phyloP scores from a whole-genome alignment of 1,140 invertebrate genomes.

The Stenopsyche tienmushanensis region DNA sequence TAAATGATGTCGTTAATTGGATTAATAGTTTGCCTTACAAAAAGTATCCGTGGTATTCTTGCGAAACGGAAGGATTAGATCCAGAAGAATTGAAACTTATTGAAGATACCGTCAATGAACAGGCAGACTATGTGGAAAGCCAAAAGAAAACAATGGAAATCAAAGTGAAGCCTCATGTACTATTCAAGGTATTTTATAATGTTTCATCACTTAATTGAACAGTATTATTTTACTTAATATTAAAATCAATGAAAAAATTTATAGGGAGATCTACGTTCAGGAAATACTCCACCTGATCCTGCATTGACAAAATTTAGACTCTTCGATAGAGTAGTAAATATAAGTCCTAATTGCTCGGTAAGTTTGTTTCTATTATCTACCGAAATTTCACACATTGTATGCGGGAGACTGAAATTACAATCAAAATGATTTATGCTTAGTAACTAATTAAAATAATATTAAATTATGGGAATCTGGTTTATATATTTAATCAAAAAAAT shows the following conservation, averaged over 20 bases:
- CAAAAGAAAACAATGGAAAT: slow-evolving; percentile 63
- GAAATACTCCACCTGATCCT: slow-evolving; percentile 40
- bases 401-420: no score
- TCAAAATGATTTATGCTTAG: no score
- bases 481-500: no score
- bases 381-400: not conserved
- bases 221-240: not conserved
- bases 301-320: slow-evolving; percentile 63
- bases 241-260: slow-evolving; percentile 33
- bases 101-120: slow-evolving; percentile 58
- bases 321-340: slow-evolving; percentile 82
- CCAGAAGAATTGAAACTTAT: slow-evolving; percentile 65
- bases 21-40: slow-evolving; percentile 67
- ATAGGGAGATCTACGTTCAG: slow-evolving; percentile 46
- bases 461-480: no score
- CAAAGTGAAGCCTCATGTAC: slow-evolving; percentile 76
- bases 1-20: slow-evolving; percentile 68
- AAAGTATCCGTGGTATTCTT: slow-evolving; percentile 60
- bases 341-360: slow-evolving; percentile 67
- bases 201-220: slow-evolving; percentile 18
- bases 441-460: no score
- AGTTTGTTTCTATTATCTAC: slow-evolving; percentile 5
- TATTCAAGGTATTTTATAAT: slow-evolving; percentile 63
- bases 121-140: slow-evolving; percentile 45
- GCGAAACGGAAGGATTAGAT: slow-evolving; percentile 70